Percentiles rank a stretch among this genome's conserved stretches.
Conservation (phyloP, 2,888 invertebrate species). For the Erpobdella octoculata region DNA sequence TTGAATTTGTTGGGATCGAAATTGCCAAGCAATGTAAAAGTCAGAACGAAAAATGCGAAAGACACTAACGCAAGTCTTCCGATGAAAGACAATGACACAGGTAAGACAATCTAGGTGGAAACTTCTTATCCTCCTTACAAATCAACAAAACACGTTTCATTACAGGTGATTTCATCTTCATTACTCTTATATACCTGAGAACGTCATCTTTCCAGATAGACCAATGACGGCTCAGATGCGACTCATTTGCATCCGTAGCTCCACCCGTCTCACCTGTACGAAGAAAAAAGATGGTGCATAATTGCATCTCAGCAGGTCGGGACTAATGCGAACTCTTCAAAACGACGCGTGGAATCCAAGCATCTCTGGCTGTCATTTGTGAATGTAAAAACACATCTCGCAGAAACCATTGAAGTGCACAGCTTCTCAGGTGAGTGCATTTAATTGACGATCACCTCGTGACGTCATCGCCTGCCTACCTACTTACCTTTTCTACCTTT, state of each 20-base stretch:
- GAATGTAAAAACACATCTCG: too few relatives aligned
- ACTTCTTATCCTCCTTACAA: conserved; percentile 7
- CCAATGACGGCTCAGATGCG: background rate
- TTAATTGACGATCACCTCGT: too few relatives aligned
- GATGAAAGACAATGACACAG: conserved; percentile 4
- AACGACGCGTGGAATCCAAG: too few relatives aligned
- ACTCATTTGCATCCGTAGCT: background rate
- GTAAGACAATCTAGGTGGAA: conserved; percentile 9
- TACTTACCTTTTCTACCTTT: too few relatives aligned
- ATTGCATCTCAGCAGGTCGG: conserved; percentile 8
- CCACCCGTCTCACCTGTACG: conserved; percentile 7
- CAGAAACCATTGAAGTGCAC: too few relatives aligned
- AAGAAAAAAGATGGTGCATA: background rate
- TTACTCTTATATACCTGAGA: conserved; percentile 12
- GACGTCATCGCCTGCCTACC: too few relatives aligned
- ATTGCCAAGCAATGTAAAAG: too few relatives aligned
- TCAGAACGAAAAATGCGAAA: background rate
- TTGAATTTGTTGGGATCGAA: too few relatives aligned
- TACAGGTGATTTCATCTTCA: conserved; percentile 10
- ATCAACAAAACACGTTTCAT: conserved; percentile 7
- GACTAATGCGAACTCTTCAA: background rate
- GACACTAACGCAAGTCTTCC: background rate
- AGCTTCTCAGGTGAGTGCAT: too few relatives aligned
- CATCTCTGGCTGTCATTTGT: too few relatives aligned
- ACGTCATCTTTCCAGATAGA: background rate